Percentiles rank a stretch among this genome's conserved stretches.
These are phyloP conservation scores for Phaethon lepturus DNA, from an alignment of 2,113 vertebrate genomes.

Conservation along the genomic window DNA sequence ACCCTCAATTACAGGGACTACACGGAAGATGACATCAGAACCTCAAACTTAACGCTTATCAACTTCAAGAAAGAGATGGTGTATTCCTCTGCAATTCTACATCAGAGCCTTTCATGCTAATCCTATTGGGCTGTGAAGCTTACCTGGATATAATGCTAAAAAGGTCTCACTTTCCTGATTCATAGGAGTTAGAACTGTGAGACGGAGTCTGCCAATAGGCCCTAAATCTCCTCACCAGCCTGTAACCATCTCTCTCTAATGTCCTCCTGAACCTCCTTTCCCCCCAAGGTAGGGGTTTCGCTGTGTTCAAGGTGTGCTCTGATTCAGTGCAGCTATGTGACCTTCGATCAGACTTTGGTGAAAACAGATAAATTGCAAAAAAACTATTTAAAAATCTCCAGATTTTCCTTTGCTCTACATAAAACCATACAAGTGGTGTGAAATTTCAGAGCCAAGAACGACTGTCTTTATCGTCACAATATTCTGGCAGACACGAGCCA, in stretches of 20 bases:
- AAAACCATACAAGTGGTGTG: background rate
- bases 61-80: background rate
- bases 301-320: background rate
- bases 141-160: background rate
- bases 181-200: background rate
- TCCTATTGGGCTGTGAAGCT: background rate
- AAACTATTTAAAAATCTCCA: background rate
- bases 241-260: background rate
- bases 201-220: background rate
- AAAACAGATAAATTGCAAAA: background rate
- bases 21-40: background rate
- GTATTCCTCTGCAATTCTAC: background rate
- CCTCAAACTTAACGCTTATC: background rate
- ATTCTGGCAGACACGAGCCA: background rate
- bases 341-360: background rate
- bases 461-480: background rate
- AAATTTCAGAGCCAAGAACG: background rate
- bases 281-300: background rate
- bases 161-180: background rate
- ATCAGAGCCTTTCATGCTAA: background rate
- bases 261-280: background rate
- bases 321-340: background rate
- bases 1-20: background rate
- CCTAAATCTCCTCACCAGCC: background rate
- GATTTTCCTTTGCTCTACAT: background rate